These are phyloP conservation scores for Gambusia yucatana DNA, from an alignment of 2,797 vertebrate genomes.

Conservation along the genomic window DNA sequence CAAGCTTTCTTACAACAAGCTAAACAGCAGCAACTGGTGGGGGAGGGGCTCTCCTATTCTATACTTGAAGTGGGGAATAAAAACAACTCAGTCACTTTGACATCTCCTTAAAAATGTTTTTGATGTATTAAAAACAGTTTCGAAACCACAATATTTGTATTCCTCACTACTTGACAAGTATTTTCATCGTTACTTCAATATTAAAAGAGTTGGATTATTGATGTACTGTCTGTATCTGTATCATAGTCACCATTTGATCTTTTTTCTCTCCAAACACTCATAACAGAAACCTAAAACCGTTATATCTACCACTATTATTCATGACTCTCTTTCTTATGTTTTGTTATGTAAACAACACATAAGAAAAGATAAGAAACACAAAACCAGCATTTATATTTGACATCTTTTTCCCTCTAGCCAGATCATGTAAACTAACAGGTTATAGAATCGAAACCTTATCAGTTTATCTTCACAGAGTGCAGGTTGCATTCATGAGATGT, in stretches of 20 bases:
- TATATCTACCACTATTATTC: not conserved
- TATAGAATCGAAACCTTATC: conserved; percentile 37
- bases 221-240: not conserved
- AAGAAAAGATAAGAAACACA: not conserved
- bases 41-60: not conserved
- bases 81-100: not conserved
- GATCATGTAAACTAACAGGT: conserved; percentile 21
- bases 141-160: not conserved
- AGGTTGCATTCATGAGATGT: conserved; percentile 52
- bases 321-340: not conserved
- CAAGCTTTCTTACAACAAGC: not conserved
- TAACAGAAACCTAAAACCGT: not conserved
- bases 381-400: not conserved
- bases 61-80: not conserved
- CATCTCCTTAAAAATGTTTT: not conserved
- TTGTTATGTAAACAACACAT: not conserved
- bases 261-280: not conserved
- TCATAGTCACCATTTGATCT: not conserved
- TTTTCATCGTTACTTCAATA: not conserved
- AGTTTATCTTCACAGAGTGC: conserved; percentile 30
- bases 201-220: not conserved
- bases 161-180: not conserved
- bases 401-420: conserved; percentile 14
- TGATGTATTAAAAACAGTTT: not conserved
- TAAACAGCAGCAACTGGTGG: not conserved